Percentiles rank a stretch among this genome's conserved stretches.
These are phyloP conservation scores for Scaeva pyrastri DNA, from an alignment of 2,888 invertebrate species.

Conservation along the genomic window DNA sequence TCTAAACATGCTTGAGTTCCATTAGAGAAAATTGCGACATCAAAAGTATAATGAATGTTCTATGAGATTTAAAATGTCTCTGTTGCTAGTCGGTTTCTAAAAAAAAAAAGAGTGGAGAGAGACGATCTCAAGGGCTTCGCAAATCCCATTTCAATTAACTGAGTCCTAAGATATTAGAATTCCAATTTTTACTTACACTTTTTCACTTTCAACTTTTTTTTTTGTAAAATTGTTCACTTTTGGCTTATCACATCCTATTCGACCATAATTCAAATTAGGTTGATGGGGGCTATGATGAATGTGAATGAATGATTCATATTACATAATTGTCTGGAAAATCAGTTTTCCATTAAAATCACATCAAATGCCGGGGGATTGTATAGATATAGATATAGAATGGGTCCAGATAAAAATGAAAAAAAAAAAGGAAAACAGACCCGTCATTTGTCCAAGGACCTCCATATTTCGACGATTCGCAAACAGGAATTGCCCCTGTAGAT, in stretches of 20 bases:
- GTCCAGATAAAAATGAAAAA: background rate
- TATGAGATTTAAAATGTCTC: conserved; percentile 23
- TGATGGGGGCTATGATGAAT: background rate
- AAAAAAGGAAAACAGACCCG: background rate
- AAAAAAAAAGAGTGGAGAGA: background rate
- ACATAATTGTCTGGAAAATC: conserved; percentile 32
- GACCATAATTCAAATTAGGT: conserved; percentile 50
- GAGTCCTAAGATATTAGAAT: conserved; percentile 34
- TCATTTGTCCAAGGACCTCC: background rate
- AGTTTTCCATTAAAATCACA: conserved; percentile 25
- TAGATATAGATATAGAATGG: background rate
- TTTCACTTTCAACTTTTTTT: conserved; percentile 11
- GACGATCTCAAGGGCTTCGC: conserved; percentile 19
- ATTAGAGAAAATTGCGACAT: conserved; percentile 52
- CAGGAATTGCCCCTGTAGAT: conserved; percentile 32
- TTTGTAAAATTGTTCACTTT: background rate
- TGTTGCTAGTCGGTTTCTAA: conserved; percentile 13
- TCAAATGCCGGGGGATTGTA: background rate
- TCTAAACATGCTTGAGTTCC: conserved; percentile 52
- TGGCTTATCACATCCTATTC: conserved; percentile 77
- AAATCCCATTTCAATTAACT: conserved; percentile 49
- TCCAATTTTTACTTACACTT: conserved; percentile 30
- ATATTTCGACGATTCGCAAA: conserved; percentile 33
- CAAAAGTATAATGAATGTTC: conserved; percentile 10
- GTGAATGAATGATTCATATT: conserved; percentile 11